A percentile compares a stretch with the other conserved stretches of the same genome.
phyloP scores from a whole-genome alignment of 2,797 vertebrate genomes.

The Ctenochaetus hawaiiensis region DNA sequence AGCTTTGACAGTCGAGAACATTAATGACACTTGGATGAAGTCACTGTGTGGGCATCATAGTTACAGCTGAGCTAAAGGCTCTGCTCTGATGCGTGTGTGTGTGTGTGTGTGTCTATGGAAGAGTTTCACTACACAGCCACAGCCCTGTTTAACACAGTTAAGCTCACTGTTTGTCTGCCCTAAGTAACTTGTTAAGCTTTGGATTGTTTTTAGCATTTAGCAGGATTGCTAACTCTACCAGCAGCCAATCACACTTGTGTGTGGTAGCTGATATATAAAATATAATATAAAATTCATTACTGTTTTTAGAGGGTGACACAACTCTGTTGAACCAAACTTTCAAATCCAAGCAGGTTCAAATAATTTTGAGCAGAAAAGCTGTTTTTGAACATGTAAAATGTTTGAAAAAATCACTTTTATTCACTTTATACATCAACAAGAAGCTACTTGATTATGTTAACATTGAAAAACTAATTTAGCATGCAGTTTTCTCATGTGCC shows the following conservation, averaged over 20 bases:
- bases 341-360: background rate
- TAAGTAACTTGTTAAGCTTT: background rate
- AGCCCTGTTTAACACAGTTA: background rate
- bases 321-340: too few species aligned
- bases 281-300: too few species aligned
- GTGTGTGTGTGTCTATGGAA: background rate
- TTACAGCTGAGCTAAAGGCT: too few species aligned
- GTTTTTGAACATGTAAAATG: background rate
- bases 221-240: background rate
- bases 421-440: background rate
- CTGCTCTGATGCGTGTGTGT: too few species aligned
- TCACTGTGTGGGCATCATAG: background rate
- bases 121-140: background rate
- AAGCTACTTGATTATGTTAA: too few species aligned
- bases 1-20: background rate
- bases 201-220: background rate
- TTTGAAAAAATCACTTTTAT: background rate
- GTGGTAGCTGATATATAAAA: background rate
- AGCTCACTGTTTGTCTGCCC: background rate
- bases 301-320: background rate
- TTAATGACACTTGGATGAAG: background rate
- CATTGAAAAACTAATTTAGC: too few species aligned
- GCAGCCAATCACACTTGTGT: background rate
- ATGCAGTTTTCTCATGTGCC: too few species aligned
- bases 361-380: background rate